Base-by-base conservation (phyloP, 92 coral and sea anemone species). In the Actinernus sp. region DNA sequence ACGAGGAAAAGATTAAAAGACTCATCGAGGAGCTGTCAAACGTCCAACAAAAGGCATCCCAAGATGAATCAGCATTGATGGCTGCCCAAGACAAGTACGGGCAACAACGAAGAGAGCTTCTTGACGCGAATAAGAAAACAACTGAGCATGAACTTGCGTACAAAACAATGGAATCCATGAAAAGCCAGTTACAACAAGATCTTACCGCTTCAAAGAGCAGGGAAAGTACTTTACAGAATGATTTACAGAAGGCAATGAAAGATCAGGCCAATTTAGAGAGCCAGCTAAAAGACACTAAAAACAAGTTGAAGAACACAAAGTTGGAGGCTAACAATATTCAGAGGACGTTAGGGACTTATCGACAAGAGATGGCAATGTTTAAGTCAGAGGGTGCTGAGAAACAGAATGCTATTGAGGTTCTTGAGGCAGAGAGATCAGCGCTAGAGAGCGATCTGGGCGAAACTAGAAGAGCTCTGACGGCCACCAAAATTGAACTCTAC, bases 81-180 rank as follows among this genome's bases (percentile, higher is more conserved):
- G 81, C 53, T 20, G 47, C 58, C 37, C 86, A 71, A 9, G 93
- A 82, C 38, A 85, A 58, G 25, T 76, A 74, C 34, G 76, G 76
- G 19, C 75, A 58, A 45, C 79, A 83, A 21, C 89, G 83, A 82
- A 78, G 61, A 64, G 94, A 83, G 16, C 71, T 91, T 24, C 40
- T 94, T 4, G 88, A 87, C 56, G 82, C 87, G 13, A 67, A 60
- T 68, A 91, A 87, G 71, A 94, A 80, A 36, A 79, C 85, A 4
- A 57, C 86, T 1, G 98, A 94, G 36, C 65, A 67, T 32, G 98
- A 94, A 63, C 60, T 91, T 14, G 75, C 89, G 37, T 78, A 74
- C 28, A 73, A 82, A 19, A 66, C 88, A 10, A 53, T 75, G 2
- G 88, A 91, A 45, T 21, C 86, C 2, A 74, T 71, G 8, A 94